Conservation (phyloP, 1,140 invertebrate species). For the Macrotrachela quadricornifera region DNA sequence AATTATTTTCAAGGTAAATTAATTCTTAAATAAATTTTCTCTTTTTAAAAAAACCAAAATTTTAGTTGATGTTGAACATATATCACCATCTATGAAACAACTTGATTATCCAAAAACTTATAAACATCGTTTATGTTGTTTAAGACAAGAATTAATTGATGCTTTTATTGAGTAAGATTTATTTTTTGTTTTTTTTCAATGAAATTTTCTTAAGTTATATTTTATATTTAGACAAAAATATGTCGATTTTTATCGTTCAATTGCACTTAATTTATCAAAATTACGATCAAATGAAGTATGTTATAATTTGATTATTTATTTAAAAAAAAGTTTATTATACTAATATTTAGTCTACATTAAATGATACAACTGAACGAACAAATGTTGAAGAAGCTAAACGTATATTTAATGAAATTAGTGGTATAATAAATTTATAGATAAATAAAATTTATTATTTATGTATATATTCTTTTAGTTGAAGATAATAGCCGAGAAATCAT, state of each 20-base stretch:
- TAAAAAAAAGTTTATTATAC: too few relatives aligned
- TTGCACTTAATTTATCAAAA: too few relatives aligned
- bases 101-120: constrained; percentile 79
- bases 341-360: neutral
- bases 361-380: constrained; percentile 19
- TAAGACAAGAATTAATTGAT: constrained; percentile 86
- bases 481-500: constrained; percentile 71
- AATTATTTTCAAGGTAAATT: constrained; percentile 62
- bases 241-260: too few relatives aligned
- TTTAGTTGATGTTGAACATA: neutral
- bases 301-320: too few relatives aligned
- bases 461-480: constrained; percentile 38
- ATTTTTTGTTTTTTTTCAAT: neutral
- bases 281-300: too few relatives aligned
- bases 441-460: constrained; percentile 31
- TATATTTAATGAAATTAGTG: constrained; percentile 63
- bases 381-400: constrained; percentile 64
- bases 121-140: constrained; percentile 77
- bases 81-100: constrained; percentile 34
- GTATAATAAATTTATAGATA: constrained; percentile 47
- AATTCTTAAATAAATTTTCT: neutral
- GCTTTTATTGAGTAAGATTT: constrained; percentile 63
- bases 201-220: neutral
- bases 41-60: neutral
- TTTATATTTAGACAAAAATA: too few relatives aligned